phyloP scores from a whole-genome alignment of 2,888 invertebrate genomes.

The Andrena hattorfiana region DNA sequence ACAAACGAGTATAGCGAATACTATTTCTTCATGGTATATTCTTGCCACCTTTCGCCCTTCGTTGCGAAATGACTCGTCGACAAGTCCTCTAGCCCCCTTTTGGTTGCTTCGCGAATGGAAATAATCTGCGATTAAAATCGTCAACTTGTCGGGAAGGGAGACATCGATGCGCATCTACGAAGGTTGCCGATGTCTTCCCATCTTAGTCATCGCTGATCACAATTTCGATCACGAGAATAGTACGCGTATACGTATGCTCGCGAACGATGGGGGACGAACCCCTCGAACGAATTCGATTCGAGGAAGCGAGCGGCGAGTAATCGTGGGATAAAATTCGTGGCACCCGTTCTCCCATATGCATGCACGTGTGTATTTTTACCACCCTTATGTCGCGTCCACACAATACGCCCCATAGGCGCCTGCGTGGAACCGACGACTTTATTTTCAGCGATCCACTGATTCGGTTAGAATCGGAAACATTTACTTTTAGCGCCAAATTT shows the following conservation, averaged over 20 bases:
- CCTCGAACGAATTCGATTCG: constrained; percentile 62
- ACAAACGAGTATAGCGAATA: neutral
- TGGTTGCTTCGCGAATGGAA: neutral
- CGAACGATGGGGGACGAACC: constrained; percentile 63
- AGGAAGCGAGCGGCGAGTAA: constrained; percentile 66
- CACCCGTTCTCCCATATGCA: constrained; percentile 55
- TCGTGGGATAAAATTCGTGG: constrained; percentile 71
- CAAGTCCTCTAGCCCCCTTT: neutral
- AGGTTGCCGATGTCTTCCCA: constrained; percentile 25
- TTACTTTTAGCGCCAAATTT: constrained; percentile 60
- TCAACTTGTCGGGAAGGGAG: constrained; percentile 12
- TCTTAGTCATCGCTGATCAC: constrained; percentile 52
- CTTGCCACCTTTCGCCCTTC: neutral
- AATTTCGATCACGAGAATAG: constrained; percentile 57
- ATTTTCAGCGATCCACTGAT: constrained; percentile 64
- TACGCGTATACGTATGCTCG: neutral
- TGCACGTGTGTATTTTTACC: constrained; percentile 64
- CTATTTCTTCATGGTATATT: neutral
- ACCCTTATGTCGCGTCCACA: constrained; percentile 64
- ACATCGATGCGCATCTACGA: constrained; percentile 15
- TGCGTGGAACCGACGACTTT: constrained; percentile 59
- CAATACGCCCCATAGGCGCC: constrained; percentile 58
- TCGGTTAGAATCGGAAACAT: constrained; percentile 39
- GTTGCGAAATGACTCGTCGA: neutral
- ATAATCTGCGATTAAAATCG: constrained; percentile 30